A percentile compares a stretch with the other conserved stretches of the same genome.
Conservation (phyloP, 2,888 invertebrate genomes). For the Agrotis exclamationis region DNA sequence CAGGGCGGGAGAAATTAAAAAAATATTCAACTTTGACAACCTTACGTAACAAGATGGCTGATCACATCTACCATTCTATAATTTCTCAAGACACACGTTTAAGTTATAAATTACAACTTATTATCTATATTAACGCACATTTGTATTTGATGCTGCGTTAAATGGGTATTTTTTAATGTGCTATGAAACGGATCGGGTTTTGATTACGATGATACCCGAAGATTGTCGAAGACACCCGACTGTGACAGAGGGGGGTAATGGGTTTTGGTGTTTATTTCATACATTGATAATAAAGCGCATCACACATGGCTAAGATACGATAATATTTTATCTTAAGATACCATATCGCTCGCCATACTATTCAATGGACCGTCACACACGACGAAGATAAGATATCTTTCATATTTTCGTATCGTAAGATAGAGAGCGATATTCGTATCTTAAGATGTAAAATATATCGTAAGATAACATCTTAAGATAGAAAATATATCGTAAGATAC, state of each 20-base stretch:
- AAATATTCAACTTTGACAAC: constrained; percentile 26
- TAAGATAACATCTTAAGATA: no score
- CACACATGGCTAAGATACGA: no score
- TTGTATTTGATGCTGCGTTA: constrained; percentile 67
- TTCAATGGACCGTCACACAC: no score
- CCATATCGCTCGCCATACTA: no score
- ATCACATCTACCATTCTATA: constrained; percentile 22
- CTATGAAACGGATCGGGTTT: constrained; percentile 62
- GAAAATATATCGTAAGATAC: no score
- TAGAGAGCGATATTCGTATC: no score
- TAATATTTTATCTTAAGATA: no score
- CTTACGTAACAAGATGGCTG: constrained; percentile 9
- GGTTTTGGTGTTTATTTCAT: constrained; percentile 66
- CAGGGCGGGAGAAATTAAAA: no score
- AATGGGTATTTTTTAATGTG: constrained; percentile 57
- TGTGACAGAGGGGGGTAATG: constrained; percentile 57
- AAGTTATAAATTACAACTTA: constrained; percentile 70
- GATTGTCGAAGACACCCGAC: constrained; percentile 43
- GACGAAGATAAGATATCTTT: no score
- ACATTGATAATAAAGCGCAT: no score
- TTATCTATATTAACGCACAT: constrained; percentile 70
- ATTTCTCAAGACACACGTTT: constrained; percentile 66
- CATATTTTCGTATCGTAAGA: no score
- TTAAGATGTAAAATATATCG: no score
- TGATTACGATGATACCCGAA: constrained; percentile 60